Evolutionary conservation across 2,113 vertebrate species (phyloP).

Genomic region (Chascanopsetta lugubris): DNA sequence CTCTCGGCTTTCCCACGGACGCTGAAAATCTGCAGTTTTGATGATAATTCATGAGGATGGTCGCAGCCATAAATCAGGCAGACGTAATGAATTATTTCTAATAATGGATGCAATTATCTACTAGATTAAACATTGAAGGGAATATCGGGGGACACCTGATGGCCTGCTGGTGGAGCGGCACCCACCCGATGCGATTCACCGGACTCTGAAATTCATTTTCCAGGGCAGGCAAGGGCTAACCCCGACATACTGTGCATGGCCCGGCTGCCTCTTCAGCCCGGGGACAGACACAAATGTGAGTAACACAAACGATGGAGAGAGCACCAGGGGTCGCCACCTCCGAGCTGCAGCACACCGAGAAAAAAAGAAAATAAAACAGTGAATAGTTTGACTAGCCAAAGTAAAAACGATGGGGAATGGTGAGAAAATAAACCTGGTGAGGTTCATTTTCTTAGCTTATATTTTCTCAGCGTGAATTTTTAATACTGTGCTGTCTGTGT

Average conservation of each 20-base stretch:
- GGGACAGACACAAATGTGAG: slow-evolving; percentile 60
- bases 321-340: slow-evolving; percentile 41
- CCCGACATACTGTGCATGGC: slow-evolving; percentile 53
- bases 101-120: slow-evolving; percentile 55
- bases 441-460: slow-evolving; percentile 15
- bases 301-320: slow-evolving; percentile 43
- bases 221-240: slow-evolving; percentile 69
- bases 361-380: slow-evolving; percentile 8
- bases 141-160: slow-evolving; percentile 21
- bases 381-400: slow-evolving; percentile 37
- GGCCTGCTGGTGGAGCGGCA: neutral
- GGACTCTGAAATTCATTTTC: slow-evolving; percentile 50
- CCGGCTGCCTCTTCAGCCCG: slow-evolving; percentile 48
- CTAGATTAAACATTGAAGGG: slow-evolving; percentile 42
- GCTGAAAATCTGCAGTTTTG: slow-evolving; percentile 31
- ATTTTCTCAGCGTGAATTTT: slow-evolving; percentile 26
- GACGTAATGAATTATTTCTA: slow-evolving; percentile 24
- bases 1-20: slow-evolving; percentile 2
- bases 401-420: slow-evolving; percentile 6
- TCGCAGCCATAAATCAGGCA: slow-evolving; percentile 5
- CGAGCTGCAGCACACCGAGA: slow-evolving; percentile 10
- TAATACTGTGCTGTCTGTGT: slow-evolving; percentile 29
- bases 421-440: neutral
- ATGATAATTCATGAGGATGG: slow-evolving; percentile 42
- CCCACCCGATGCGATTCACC: neutral